Base-by-base conservation (phyloP, 2,113 vertebrate species). In the Chionomys nivalis region DNA sequence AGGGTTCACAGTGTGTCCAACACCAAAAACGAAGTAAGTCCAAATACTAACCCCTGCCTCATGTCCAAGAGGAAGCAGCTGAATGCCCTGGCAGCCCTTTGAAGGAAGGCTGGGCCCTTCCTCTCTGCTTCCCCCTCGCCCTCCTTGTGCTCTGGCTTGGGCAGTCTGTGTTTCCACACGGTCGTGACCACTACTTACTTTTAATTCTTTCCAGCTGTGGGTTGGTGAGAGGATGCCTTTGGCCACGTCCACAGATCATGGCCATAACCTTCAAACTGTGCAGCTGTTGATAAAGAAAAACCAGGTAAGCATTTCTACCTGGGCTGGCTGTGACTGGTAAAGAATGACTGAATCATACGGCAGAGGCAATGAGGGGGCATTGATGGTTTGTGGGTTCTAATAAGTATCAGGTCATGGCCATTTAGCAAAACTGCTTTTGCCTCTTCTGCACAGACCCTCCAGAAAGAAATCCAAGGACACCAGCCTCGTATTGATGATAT, bases 271-370 rank as follows among this genome's bases (percentile, higher is more conserved):
- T 93, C 99, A 99, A 98, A 99, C 99, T 0, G 99, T 99, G 66
- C 99, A 99, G 98, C 98, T 99, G 55, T 98, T 99, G 78, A 99
- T 99, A 98, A 99, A 99, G 99, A 99, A 99, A 98, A 99, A 99
- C 91, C 99, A 99, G 99, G 99, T 99, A 94, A 97, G 89, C 1
- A 0, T 42, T 79, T 96, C 73, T 93, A 3, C 78, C 81, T 3
- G 2, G 83, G 19, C 58, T 90, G 44, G 49, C 1, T 47, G 13
- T 14, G 19, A 73, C 28, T 61, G 55, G 26, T 66, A 33, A 49
- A 42, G 83, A 3, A 3, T 90, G 95, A 66, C n/a, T 87, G 21
- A 44, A 49, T 92, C 21, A 44, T 28, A 3, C 3, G 44, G 44
- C 66, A 49, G n/a, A 87, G 70, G 58, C 33, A 21, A 7, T 16